Percentiles rank a stretch among this genome's conserved stretches.
These are phyloP conservation scores for Drosophila azteca DNA, from an alignment of 1,140 invertebrate genomes.

Conservation along the genomic window DNA sequence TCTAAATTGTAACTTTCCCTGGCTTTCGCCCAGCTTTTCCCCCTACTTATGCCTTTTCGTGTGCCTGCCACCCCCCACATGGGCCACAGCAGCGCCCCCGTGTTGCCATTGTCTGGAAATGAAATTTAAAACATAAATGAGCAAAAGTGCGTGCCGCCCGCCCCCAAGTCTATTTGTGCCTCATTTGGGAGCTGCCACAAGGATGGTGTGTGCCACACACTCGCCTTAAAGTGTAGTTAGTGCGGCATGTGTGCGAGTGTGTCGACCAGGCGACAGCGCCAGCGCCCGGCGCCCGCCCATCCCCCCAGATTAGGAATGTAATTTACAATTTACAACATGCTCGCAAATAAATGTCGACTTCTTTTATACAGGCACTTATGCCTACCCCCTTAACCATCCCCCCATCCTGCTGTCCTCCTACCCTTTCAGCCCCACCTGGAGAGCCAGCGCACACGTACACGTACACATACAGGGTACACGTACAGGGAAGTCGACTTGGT, in stretches of 20 bases:
- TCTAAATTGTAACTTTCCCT: slow-evolving; percentile 64
- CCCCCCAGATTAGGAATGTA: slow-evolving; percentile 79
- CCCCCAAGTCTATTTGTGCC: slow-evolving; percentile 51
- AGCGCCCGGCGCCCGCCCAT: slow-evolving; percentile 21
- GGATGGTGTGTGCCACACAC: background rate
- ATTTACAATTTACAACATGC: slow-evolving; percentile 83
- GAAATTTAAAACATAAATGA: slow-evolving; percentile 81
- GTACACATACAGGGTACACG: slow-evolving; percentile 18
- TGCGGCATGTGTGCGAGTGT: slow-evolving; percentile 21
- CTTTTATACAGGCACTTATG: slow-evolving; percentile 79
- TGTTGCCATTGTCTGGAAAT: slow-evolving; percentile 59
- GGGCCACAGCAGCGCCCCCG: background rate
- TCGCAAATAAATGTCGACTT: slow-evolving; percentile 82
- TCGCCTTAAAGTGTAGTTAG: slow-evolving; percentile 61
- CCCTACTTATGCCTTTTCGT: slow-evolving; percentile 22
- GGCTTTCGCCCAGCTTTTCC: slow-evolving; percentile 37
- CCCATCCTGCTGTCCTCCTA: slow-evolving; percentile 6
- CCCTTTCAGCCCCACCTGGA: background rate
- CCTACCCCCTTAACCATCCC: slow-evolving; percentile 28
- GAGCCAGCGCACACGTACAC: too few species aligned
- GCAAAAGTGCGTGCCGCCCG: slow-evolving; percentile 74
- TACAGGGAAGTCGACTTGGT: slow-evolving; percentile 28
- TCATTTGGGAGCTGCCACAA: slow-evolving; percentile 36
- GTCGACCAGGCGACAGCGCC: background rate
- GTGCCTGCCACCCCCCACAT: background rate